Conservation (phyloP, 2,797 vertebrate species). For the Hydrocynus forskahlii region DNA sequence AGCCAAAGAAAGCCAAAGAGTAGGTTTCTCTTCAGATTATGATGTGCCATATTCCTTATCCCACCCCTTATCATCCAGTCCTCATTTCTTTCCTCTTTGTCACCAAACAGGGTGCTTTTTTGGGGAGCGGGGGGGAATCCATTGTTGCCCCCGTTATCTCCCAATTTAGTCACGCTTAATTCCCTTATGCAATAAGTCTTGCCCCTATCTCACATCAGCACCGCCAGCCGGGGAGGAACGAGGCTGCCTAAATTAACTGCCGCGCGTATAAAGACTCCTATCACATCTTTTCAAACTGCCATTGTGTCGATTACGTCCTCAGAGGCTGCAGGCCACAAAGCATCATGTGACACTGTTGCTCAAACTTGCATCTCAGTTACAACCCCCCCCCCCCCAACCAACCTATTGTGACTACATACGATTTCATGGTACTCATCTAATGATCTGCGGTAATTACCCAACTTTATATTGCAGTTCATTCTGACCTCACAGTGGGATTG, state of each 20-base stretch:
- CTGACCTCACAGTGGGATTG: too few species aligned
- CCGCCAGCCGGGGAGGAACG: not conserved
- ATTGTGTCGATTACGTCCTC: not conserved
- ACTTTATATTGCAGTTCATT: too few species aligned
- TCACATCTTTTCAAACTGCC: not conserved
- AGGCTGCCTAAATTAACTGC: not conserved
- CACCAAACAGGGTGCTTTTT: not conserved
- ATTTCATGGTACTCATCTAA: too few species aligned
- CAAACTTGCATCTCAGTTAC: not conserved
- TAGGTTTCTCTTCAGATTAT: not conserved
- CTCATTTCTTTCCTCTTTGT: not conserved
- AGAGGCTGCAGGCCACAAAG: not conserved
- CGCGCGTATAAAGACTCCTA: not conserved
- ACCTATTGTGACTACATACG: too few species aligned
- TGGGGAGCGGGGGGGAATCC: not conserved
- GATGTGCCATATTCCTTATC: not conserved
- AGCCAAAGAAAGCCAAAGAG: not conserved
- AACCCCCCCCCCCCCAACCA: too few species aligned
- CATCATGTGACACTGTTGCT: not conserved
- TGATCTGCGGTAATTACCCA: too few species aligned
- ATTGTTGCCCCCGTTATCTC: conserved; percentile 2
- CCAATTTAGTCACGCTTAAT: conserved; percentile 14
- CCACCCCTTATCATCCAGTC: not conserved
- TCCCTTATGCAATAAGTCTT: conserved; percentile 1
- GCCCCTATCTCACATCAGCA: conserved; percentile 4